Percentiles rank a stretch among this genome's conserved stretches.
These are phyloP conservation scores for Pampus argenteus DNA, from an alignment of 2,797 vertebrate species.

Conservation along the genomic window DNA sequence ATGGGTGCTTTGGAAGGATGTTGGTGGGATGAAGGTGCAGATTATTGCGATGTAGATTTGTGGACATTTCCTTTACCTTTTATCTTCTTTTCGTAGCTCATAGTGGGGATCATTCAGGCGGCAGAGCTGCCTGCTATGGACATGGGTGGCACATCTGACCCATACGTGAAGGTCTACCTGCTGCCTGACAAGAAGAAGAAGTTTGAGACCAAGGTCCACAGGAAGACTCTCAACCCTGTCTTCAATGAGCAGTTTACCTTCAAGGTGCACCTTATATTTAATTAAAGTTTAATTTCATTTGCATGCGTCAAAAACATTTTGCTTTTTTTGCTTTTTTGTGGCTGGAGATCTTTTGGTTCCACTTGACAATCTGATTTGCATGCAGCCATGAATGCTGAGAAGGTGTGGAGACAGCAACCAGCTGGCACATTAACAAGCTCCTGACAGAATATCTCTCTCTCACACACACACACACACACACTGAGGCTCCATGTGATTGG, in stretches of 20 bases:
- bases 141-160: constrained; percentile 98
- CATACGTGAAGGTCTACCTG: constrained; percentile 97
- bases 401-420: constrained; percentile 78
- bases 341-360: constrained; percentile 54
- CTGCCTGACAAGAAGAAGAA: constrained; percentile 99
- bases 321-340: constrained; percentile 12
- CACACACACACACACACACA: constrained; percentile 25
- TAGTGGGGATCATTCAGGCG: constrained; percentile 98
- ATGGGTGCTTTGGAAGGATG: constrained; percentile 24
- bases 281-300: background rate
- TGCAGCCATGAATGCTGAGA: constrained; percentile 66
- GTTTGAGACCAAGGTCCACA: constrained; percentile 98
- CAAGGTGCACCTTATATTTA: constrained; percentile 77
- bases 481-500: constrained; percentile 52
- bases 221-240: constrained; percentile 97
- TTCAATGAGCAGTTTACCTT: constrained; percentile 99
- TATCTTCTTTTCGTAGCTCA: constrained; percentile 84
- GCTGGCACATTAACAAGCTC: constrained; percentile 81
- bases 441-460: constrained; percentile 68
- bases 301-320: constrained; percentile 15
- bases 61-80: constrained; percentile 4
- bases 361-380: constrained; percentile 76
- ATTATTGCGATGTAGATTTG: constrained; percentile 6
- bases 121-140: constrained; percentile 97
- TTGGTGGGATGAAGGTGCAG: constrained; percentile 43